phyloP scores from a whole-genome alignment of 2,888 invertebrate species.

The Cephus pygmeus region DNA sequence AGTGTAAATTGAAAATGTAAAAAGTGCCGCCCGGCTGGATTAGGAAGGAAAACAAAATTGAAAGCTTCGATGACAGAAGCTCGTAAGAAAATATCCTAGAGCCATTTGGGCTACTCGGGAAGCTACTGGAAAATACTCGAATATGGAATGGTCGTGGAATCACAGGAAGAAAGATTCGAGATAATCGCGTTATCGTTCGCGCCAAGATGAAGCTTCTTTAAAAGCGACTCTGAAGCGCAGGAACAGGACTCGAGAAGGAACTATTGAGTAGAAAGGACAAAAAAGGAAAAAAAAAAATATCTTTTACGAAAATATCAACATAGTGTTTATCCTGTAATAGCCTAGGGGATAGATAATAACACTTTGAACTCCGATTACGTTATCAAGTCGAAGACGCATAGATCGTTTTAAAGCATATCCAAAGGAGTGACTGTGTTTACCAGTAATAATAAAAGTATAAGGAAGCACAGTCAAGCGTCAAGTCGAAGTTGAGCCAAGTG shows the following conservation, averaged over 20 bases:
- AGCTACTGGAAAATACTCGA: conserved; percentile 22
- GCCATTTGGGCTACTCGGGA: background rate
- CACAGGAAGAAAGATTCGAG: conserved; percentile 62
- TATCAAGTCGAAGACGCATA: background rate
- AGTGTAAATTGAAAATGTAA: background rate
- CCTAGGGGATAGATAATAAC: background rate
- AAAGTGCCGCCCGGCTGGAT: background rate
- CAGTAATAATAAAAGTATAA: background rate
- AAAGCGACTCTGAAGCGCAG: background rate
- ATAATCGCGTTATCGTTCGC: conserved; percentile 32
- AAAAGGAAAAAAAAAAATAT: background rate
- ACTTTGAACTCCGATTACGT: background rate
- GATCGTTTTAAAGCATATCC: background rate
- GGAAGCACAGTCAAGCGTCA: background rate
- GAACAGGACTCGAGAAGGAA: background rate
- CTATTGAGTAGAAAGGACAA: background rate
- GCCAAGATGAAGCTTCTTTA: conserved; percentile 3
- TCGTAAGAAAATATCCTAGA: background rate
- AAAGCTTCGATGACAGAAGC: background rate
- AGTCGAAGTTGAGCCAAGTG: background rate
- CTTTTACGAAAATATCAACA: background rate
- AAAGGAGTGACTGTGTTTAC: background rate
- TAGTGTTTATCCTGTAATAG: background rate
- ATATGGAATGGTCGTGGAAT: conserved; percentile 66
- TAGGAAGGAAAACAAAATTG: background rate